These are phyloP conservation scores for Altica lythri DNA, from an alignment of 2,888 invertebrate genomes.

Conservation along the genomic window DNA sequence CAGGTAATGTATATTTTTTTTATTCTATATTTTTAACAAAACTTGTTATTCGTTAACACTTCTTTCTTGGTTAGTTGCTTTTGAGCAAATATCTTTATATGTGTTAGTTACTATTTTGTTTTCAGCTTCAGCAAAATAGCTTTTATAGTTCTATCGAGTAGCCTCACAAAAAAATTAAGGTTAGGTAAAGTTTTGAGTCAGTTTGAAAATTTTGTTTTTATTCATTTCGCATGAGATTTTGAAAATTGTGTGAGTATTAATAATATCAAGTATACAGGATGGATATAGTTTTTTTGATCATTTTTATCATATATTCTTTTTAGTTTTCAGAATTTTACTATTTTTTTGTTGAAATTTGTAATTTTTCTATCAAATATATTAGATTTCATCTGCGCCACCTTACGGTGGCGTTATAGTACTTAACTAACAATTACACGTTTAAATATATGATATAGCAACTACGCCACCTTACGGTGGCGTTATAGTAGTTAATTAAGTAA, in stretches of 20 bases:
- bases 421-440: too few relatives aligned
- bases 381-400: too few relatives aligned
- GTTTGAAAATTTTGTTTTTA: conserved; percentile 3
- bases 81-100: conserved; percentile 18
- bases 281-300: not conserved
- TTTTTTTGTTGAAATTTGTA: too few relatives aligned
- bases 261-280: not conserved
- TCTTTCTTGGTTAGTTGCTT: conserved; percentile 30
- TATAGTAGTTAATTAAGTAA: too few relatives aligned
- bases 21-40: conserved; percentile 13
- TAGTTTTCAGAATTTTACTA: not conserved
- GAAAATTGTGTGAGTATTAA: not conserved
- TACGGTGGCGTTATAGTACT: too few relatives aligned
- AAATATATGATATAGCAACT: too few relatives aligned
- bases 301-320: not conserved
- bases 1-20: conserved; percentile 60
- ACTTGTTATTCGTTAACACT: too few relatives aligned
- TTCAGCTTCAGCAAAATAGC: conserved; percentile 30
- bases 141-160: conserved; percentile 17
- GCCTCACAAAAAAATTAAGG: conserved; percentile 5
- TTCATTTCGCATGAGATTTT: conserved; percentile 4
- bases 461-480: too few relatives aligned
- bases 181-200: not conserved
- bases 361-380: too few relatives aligned
- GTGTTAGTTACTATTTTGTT: conserved; percentile 23